Conservation (phyloP, 2,113 vertebrate species). For the Anhinga rufa region DNA sequence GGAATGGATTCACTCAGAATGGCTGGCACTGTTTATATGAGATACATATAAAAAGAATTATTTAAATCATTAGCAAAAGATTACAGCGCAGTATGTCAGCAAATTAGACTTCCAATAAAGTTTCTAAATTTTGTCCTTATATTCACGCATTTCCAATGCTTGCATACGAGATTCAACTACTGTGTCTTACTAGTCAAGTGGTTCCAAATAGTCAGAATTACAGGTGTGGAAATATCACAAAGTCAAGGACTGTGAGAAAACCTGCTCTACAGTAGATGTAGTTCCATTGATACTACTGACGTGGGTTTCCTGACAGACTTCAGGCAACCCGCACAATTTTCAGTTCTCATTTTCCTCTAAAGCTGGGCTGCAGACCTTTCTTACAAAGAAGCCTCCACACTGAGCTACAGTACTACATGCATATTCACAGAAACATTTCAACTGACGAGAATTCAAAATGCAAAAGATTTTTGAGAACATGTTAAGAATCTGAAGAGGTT, state of each 20-base stretch:
- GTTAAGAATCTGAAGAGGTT: not conserved
- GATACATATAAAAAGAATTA: not conserved
- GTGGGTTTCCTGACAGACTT: not conserved
- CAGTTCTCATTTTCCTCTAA: not conserved
- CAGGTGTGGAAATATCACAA: not conserved
- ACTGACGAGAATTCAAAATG: not conserved
- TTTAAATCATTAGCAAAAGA: not conserved
- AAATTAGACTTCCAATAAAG: not conserved
- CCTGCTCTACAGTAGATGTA: not conserved
- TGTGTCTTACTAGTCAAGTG: not conserved
- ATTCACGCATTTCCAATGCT: not conserved
- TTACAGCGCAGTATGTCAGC: not conserved
- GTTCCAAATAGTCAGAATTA: not conserved
- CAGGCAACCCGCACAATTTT: not conserved
- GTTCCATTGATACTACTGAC: not conserved
- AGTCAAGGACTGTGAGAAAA: not conserved
- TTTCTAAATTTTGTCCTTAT: not conserved
- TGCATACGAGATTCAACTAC: not conserved
- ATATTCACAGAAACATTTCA: not conserved
- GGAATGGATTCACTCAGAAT: conserved; percentile 75
- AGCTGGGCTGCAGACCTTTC: not conserved
- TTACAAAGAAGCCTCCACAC: not conserved
- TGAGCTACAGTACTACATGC: not conserved
- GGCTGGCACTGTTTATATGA: conserved; percentile 73
- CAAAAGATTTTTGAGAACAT: not conserved